Evolutionary conservation across 1,140 invertebrate genomes (phyloP), one percentile per base, ranked within the genome.

Genomic region (Zaprionus camerounensis): DNA sequence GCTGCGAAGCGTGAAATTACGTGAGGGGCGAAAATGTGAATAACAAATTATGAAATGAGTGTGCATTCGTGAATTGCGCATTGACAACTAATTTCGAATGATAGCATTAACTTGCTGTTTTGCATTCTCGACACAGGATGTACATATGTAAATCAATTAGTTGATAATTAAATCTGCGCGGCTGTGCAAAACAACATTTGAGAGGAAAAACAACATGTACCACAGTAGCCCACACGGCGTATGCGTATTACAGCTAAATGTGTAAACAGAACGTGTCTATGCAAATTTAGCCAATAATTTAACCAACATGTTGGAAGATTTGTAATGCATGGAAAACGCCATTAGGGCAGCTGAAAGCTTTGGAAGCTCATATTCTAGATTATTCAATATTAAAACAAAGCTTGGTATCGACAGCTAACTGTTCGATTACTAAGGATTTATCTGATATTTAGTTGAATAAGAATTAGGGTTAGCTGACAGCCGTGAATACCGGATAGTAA

Each of bases 31-130:
- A 57, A 71, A 66, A 31, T 57, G 22, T 13, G 38, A 61, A 69
- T 61, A 55, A 15, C 26, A 67, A 34, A 57, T 56, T 59, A 55
- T 24, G 55, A 31, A 31, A 56, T 70, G 26, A 31, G 36, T 49
- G 46, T 13, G 46, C 7, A 55, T 58, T 55, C 20, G 38, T 38
- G 36, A 26, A 36, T 58, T 46, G 41, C 31, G 38, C 56, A 74
- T 83, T 82, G 80, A 80, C 76, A 80, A 67, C 80, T 68, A 79
- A 77, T 73, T 58, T 67, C 26, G 5, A 70, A 22, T 36, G 36
- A 24, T 74, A 49, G 49, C 66, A 51, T 38, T 62, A 38, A 63
- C n/a, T 46, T 51, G 20, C 11, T 41, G 56, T 68, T 34, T 44
- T 44, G 41, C 15, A 44, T 44, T 3, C 41, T 3, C 7, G 2